These are phyloP conservation scores for Acheta domesticus DNA, from an alignment of 2,888 invertebrate genomes.

Conservation along the genomic window DNA sequence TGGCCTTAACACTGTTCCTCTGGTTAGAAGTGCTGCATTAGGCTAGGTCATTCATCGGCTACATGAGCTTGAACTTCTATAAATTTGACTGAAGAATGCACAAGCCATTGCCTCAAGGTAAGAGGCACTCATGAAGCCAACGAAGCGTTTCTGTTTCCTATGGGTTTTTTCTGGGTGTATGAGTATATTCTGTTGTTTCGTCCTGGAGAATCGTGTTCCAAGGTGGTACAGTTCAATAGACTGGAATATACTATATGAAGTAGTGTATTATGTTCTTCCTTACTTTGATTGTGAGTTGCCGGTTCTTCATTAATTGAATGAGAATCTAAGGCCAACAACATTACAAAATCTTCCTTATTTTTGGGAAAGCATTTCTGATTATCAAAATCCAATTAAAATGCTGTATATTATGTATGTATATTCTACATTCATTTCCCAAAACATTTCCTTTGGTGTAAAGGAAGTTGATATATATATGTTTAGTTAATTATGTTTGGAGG, in stretches of 20 bases:
- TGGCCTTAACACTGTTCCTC: slow-evolving; percentile 76
- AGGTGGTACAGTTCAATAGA: no score
- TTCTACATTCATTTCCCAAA: neutral
- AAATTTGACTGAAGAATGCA: neutral
- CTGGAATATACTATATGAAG: no score
- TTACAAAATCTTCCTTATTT: no score
- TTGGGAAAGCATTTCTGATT: no score
- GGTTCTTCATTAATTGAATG: no score
- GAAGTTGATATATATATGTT: neutral
- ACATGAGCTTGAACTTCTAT: neutral
- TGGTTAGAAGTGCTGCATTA: neutral
- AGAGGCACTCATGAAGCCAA: neutral
- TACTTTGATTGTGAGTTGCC: no score
- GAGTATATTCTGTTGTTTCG: no score
- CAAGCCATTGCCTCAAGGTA: neutral
- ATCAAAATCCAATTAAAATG: no score
- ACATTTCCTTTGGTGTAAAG: neutral
- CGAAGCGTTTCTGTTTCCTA: neutral
- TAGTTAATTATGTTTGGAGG: neutral
- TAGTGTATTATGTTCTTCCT: no score
- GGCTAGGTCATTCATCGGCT: neutral
- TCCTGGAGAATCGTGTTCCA: no score
- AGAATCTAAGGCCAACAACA: no score
- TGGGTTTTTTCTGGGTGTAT: no score
- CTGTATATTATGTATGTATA: neutral